Base-by-base conservation (phyloP, 2,797 vertebrate genomes). In the Cirrhinus mrigala region DNA sequence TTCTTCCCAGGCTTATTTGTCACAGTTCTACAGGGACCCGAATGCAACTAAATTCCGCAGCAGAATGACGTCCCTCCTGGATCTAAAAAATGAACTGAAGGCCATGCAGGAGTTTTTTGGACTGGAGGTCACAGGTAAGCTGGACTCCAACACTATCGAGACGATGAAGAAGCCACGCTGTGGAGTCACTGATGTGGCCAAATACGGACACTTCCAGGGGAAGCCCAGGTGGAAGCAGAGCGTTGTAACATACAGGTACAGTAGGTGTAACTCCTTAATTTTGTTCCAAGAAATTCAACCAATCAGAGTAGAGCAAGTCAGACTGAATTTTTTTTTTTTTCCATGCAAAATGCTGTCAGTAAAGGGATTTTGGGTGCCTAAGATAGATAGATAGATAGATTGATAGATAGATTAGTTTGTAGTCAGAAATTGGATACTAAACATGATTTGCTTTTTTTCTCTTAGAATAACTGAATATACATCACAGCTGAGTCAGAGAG, bases 221-320 rank as follows among this genome's bases (percentile, higher is more conserved):
- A 87, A 0, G 3, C 92, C 89, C 11, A 95, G 3, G 87, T 97
- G 96, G 96, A 1, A 1, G 33, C 94, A 93, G 62, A 93, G 3
- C 16, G 1, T 37, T 1, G 68, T 97, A 44, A 97, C 96, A 40
- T 97, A 97, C 93, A 96, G 71, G 96, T 37, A 37, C 33, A 37
- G 33, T 96, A 79, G 3, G 3, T 27, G 22, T 37, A 56, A 0
- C 11, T 33, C 27, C 16, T 73, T 50, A 7, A 50, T 6, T 74
- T 52, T 50, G 24, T 11, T 29, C 4, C 33, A 6, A 58, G 20
- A n/a, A 58, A 54, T 40, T 33, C 33, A 33, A 18, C 22, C 71
- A 74, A 44, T 73, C 46, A 27, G 22, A 24, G 7, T n/a, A 46
- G 68, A 46, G 14, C 60, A 24, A 18, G 24, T 27, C 44, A 73